Base-by-base conservation (phyloP, 2,888 invertebrate species). In the Lucinisca nassula region DNA sequence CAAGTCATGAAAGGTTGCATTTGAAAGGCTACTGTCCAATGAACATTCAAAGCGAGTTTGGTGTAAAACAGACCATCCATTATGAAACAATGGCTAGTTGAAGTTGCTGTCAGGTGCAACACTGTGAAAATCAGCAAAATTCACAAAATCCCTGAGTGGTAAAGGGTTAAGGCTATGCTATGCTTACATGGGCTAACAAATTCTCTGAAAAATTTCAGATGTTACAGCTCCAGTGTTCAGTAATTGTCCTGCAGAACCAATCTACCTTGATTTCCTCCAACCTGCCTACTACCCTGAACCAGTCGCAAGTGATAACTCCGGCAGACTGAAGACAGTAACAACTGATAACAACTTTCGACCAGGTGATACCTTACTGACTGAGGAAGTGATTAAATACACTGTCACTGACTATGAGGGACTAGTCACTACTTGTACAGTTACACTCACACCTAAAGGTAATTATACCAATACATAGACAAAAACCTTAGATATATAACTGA, bases 251-350 rank as follows among this genome's bases (percentile, higher is more conserved):
- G 49, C 32, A 10, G 67, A 58, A 0, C 12, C 61, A 6, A 49
- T 55, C 17, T 55, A 55, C 55, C 55, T 55, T 8, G 55, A 55
- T 8, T 55, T 55, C n/a, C 55, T 55, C n/a, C 17, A 30, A 21
- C 79, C 79, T 30, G 70, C 30, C 30, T 17, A 40, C 30, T 70
- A 67, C 45, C 38, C 32, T 4, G 45, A 35, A 0, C 87, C 87
- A 1, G 40, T 21, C 12, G 90, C 86, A 0, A 72, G 76, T 27
- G 92, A 92, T 81, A 92, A 92, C 79, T 91, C 92, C 24, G 89
- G 84, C 4, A 30, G 61, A 17, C 55, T 90, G 12, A 82, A 80
- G 49, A 73, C 35, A n/a, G 40, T 84, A 0, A 38, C 12, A 12
- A 27, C 24, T 21, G 40, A 74, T 32, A 40, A 35, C 24, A n/a